Conservation (phyloP, 2,113 vertebrate species). For the Oryctolagus cuniculus region DNA sequence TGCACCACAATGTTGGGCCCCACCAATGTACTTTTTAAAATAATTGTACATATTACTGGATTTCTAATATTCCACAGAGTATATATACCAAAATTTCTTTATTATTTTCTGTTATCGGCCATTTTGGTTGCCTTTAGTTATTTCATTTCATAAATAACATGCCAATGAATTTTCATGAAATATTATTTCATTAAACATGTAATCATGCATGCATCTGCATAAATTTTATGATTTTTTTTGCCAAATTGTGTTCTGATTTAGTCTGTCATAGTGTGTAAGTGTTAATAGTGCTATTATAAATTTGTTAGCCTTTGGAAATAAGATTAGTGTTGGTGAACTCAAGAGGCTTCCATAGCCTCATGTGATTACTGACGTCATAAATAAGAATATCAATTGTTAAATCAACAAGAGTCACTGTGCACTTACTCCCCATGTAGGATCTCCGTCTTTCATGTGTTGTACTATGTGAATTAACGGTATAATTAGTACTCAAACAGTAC, state of each 20-base stretch:
- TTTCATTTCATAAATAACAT: constrained; percentile 15
- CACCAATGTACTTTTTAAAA: not conserved
- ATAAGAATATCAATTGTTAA: no score
- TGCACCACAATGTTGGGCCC: no score
- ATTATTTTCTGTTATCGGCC: not conserved
- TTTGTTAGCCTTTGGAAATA: not conserved
- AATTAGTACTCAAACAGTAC: no score
- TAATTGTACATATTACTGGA: not conserved
- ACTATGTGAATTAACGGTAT: no score
- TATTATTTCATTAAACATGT: not conserved
- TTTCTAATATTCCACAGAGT: not conserved
- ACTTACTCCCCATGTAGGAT: no score
- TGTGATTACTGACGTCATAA: no score
- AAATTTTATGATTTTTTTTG: not conserved
- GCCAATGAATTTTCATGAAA: not conserved
- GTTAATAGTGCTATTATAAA: not conserved
- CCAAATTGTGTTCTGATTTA: not conserved
- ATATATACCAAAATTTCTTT: not conserved
- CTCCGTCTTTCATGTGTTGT: no score
- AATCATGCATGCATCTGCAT: not conserved
- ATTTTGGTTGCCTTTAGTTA: not conserved
- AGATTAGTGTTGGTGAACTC: no score
- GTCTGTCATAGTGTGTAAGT: not conserved
- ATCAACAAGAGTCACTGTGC: no score
- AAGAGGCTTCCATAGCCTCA: no score